phyloP scores from a whole-genome alignment of 2,113 vertebrate species.

The Vidua chalybeata region DNA sequence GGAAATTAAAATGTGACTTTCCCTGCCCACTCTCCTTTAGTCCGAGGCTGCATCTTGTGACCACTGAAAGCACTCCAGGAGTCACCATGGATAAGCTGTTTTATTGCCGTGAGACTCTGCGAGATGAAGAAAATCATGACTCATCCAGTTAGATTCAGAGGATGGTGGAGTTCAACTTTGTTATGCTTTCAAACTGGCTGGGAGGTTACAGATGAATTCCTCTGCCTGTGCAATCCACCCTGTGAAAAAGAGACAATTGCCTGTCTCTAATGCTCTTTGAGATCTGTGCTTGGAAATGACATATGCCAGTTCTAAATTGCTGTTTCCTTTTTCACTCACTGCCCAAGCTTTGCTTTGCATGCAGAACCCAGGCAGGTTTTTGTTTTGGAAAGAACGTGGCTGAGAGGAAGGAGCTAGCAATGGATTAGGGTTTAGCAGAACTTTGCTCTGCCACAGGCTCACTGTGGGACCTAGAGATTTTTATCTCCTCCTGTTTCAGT shows the following conservation, averaged over 20 bases:
- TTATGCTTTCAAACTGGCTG: neutral
- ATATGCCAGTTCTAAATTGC: neutral
- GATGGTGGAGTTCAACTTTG: neutral
- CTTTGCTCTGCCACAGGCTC: neutral
- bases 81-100: neutral
- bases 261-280: neutral
- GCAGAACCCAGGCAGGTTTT: neutral
- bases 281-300: neutral
- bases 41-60: neutral
- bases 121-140: neutral
- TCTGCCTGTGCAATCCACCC: neutral
- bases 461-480: neutral
- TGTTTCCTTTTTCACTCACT: neutral
- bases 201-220: neutral
- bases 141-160: neutral
- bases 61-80: neutral
- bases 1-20: neutral
- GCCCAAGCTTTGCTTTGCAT: neutral
- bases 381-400: neutral
- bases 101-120: neutral
- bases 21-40: neutral
- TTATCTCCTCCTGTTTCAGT: neutral
- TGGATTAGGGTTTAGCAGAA: neutral
- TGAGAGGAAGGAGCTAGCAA: neutral
- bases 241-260: neutral